Evolutionary conservation across 2,888 invertebrate genomes (phyloP), one percentile per base, ranked within the genome.

Genomic region (Octodonta nipae): DNA sequence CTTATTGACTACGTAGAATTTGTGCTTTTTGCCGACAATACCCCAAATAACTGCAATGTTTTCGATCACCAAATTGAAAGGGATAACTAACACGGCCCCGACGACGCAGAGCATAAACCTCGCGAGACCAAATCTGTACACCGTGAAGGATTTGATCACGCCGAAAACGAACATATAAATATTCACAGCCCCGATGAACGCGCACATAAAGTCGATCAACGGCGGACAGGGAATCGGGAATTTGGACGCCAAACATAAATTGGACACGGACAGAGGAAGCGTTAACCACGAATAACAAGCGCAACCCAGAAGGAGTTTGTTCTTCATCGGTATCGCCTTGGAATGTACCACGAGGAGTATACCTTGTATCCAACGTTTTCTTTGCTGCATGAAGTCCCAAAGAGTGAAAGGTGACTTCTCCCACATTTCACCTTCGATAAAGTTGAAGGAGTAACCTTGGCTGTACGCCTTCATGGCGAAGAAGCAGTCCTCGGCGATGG

Each of bases 401-500:
- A 95, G 64, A 2, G 88, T 87, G 60, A 95, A 95, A 3, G 95
- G 93, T 4, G 89, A 89, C 58, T 95, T 93, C 59, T 95, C 95
- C 82, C 92, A 92, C 93, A 95, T 93, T 66, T 95, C 95, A 29
- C 95, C 93, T 60, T 95, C 93, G 43, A 95, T 78, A 63, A 93
- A 95, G 58, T 89, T 86, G 61, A 95, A 95, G 12, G 81, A 73
- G 58, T 84, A 93, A 14, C 92, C 93, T 59, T 86, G 75, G 40
- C 76, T 74, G 60, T 80, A 88, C 3, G 93, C 93, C 43, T 86
- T 79, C 91, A 95, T 93, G 12, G 91, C 89, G 63, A 95, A 95
- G 61, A 78, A 95, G 56, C 92, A 93, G 60, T 95, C 95, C 63
- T 95, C 95, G 12, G 95, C 93, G n/a, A 95, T 85, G 1, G 92